phyloP scores from a whole-genome alignment of 2,113 vertebrate genomes.

The Rhagologus leucostigma region DNA sequence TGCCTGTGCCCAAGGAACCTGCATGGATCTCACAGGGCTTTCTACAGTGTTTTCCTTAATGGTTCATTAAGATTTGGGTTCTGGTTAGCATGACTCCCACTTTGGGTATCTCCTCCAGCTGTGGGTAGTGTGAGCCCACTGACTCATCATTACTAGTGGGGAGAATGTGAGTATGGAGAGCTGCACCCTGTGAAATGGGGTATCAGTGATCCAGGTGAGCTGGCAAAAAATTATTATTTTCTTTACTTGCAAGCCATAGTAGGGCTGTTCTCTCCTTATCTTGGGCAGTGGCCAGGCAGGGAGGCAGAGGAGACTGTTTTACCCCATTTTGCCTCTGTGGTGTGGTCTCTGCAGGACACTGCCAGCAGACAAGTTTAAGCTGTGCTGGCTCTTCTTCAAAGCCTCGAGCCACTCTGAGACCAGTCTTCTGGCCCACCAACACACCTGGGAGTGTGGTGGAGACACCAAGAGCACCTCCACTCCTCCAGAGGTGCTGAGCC shows the following conservation, averaged over 20 bases:
- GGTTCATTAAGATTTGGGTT: neutral
- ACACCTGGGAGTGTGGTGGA: neutral
- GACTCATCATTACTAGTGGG: accelerated
- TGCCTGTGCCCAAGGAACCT: accelerated
- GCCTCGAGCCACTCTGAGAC: accelerated
- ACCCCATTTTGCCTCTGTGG: neutral
- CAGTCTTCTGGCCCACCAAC: neutral
- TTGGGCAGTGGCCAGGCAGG: neutral
- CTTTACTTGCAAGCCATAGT: neutral
- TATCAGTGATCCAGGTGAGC: neutral
- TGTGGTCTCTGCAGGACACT: neutral
- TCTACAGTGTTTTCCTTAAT: neutral
- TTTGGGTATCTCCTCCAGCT: neutral
- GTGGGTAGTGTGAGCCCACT: neutral
- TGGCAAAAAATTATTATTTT: neutral
- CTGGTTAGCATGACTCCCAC: neutral
- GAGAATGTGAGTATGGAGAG: neutral
- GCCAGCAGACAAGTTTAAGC: neutral
- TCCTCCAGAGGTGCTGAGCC: neutral
- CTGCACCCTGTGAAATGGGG: neutral
- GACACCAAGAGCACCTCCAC: neutral
- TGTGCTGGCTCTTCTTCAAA: neutral
- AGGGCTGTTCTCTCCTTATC: neutral
- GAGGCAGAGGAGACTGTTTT: neutral
- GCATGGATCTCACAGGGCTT: neutral